Evolutionary conservation across 2,113 vertebrate species (phyloP), one percentile per base, ranked within the genome.

Genomic region (Rhinoptilus africanus): DNA sequence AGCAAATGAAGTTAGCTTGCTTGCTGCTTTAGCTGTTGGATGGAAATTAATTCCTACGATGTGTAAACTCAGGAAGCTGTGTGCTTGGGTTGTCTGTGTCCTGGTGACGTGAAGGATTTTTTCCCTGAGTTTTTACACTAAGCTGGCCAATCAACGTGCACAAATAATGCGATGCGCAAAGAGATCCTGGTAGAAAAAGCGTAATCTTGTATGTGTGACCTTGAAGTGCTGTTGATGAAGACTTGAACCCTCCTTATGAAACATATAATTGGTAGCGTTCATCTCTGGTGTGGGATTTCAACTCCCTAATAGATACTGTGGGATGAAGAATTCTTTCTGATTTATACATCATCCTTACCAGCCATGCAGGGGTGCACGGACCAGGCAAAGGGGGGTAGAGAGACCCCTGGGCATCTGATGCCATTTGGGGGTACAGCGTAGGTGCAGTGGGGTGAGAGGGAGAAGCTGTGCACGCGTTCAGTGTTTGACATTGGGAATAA

Each of bases 391-490:
- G n/a, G 56, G n/a, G 32, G 39, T 23, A 45, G 47, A 60, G 57
- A 19, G 24, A 3, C 57, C 53, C 43, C 64, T 22, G 89, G 73
- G 20, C 85, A 32, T 57, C 63, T 21, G 74, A 14, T 50, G 4
- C 18, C 1, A 0, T 35, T 41, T 16, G 26, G 64, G 56, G 68
- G 11, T 51, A 2, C 48, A 19, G 82, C 3, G 6, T n/a, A 43
- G 64, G 28, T 47, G 84, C 53, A 14, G 2, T 12, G 54, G 6
- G 41, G 76, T 34, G 14, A 35, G 71, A 63, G 73, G 24, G 45
- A 71, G 60, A 60, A 28, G 24, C 81, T 18, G 23, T 0, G 15
- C 62, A 26, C n/a, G 4, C 0, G 0, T 68, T 63, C 59, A 43
- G 4, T 14, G 35, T 62, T 69, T 69, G 45, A 69, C 67, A 14